Evolutionary conservation across 2,113 vertebrate genomes (phyloP), one percentile per base, ranked within the genome.

Genomic region (Trichomycterus rosablanca): DNA sequence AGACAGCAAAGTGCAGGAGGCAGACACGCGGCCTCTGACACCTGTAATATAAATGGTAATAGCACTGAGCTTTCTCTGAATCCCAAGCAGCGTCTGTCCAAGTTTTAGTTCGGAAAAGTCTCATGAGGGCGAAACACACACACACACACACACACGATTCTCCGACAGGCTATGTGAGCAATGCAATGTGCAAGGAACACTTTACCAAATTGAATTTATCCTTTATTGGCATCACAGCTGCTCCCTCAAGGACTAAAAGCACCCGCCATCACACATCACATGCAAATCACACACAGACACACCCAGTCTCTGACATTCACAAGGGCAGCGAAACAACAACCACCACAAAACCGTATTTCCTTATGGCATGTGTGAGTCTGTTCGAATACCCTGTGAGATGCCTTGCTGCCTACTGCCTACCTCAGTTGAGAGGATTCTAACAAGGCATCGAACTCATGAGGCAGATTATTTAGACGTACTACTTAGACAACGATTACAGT

Each of bases 11-110:
- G 55, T 63, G 42, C 69, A 72, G 44, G 37, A 62, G 30, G 59
- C 32, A 58, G 44, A 52, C 18, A 28, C 32, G 26, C 49, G 26
- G 50, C 43, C 54, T 49, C 53, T 56, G 64, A 70, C 67, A 66
- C 60, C 63, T 52, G 54, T 74, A 71, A 75, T 75, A 75, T 75
- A 73, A 77, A 73, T 77, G 70, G 65, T 73, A 77, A 77, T 77
- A 64, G 66, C 48, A 34, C 23, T 51, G 54, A 32, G 51, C 57
- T 49, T 68, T 37, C 37, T 37, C 63, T 63, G 66, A 72, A 70
- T 69, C 57, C 42, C 59, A 64, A 72, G 40, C 32, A 64, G 48
- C 32, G 14, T 2, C 7, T 23, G 23, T 50, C 18, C 34, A 32
- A 44, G 14, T 44, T 65, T 60, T 54, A 64, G 60, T 58, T 46